Evolutionary conservation across 1,140 invertebrate species (phyloP), one percentile per base, ranked within the genome.

Genomic region (Tetramorium parvispinum): DNA sequence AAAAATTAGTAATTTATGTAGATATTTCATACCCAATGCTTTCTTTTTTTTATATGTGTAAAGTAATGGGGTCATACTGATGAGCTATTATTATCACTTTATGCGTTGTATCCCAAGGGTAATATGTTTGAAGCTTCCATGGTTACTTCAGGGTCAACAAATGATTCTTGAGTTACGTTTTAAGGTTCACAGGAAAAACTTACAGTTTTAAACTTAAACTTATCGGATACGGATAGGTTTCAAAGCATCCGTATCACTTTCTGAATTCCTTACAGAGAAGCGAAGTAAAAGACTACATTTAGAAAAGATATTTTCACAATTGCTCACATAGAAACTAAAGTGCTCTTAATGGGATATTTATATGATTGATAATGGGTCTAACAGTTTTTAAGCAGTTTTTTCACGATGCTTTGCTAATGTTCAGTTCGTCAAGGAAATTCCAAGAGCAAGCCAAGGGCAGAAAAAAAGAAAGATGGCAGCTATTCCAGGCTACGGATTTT

Each of bases 401-500:
- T 3, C 32, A 6, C 0, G 16, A 18, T 1, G 24, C n/a, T 32
- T 3, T 11, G 0, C 7, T 6, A 6, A 46, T 70, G 13, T 70
- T 70, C 2, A 43, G 7, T 43, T 18, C 0, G 27, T 11, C 6
- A 11, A n/a, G 11, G 18, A 27, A 75, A 71, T 55, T 78, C 5
- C 6, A 21, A 49, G 8, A 0, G 27, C 37, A 10, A 43, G 8
- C 43, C 0, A 13, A 43, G 10, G 3, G 4, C 32, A 21, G 4
- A 6, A 66, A 66, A n/a, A 83, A 71, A 40, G 1, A 18, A 43
- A 66, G 63, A 65, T 92, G 88, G 75, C 32, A 24, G 8, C 51
- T 68, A 5, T 91, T 91, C 0, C 43, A 32, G 0, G 89, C 88
- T 1, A 89, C 63, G 37, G 37, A 66, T 21, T 66, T 66, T 66